These are phyloP conservation scores for Sinocyclocheilus rhinocerous DNA, from an alignment of 2,113 vertebrate species.

Conservation along the genomic window DNA sequence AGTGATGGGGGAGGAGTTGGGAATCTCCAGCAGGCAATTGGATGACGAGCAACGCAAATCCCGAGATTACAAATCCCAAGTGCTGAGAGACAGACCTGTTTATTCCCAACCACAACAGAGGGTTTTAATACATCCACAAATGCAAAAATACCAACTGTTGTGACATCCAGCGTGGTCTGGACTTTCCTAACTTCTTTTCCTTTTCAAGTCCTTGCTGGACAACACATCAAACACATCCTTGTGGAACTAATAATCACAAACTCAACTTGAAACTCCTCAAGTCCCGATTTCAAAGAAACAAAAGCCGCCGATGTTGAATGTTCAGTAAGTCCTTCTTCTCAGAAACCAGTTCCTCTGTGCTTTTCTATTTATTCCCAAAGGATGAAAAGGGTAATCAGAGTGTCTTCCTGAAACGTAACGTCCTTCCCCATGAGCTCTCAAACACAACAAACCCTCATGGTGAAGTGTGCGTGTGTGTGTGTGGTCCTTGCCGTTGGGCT, in stretches of 20 bases:
- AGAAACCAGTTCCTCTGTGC: slow-evolving; percentile 17
- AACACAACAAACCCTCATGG: slow-evolving; percentile 44
- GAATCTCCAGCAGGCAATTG: slow-evolving; percentile 29
- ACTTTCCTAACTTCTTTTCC: neutral
- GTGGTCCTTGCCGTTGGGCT: slow-evolving; percentile 42
- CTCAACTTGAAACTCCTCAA: neutral
- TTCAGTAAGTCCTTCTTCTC: slow-evolving; percentile 24
- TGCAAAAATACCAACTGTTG: neutral
- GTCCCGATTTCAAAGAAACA: neutral
- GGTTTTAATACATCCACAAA: neutral
- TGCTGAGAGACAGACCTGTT: slow-evolving; percentile 1
- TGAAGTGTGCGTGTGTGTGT: slow-evolving; percentile 24
- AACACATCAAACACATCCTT: neutral
- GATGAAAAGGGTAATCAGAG: slow-evolving; percentile 31
- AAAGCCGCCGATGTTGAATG: neutral
- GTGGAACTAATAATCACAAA: neutral
- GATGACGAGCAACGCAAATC: slow-evolving; percentile 56
- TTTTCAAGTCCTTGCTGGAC: neutral
- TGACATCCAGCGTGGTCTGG: neutral
- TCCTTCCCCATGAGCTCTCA: slow-evolving; percentile 37
- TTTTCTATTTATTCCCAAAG: slow-evolving; percentile 14
- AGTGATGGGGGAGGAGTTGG: slow-evolving; percentile 43
- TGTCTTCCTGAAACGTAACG: slow-evolving; percentile 39
- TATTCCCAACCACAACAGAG: neutral
- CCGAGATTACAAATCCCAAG: slow-evolving; percentile 57